Base-by-base conservation (phyloP, 2,888 invertebrate species). In the Deladenus siricidicola region DNA sequence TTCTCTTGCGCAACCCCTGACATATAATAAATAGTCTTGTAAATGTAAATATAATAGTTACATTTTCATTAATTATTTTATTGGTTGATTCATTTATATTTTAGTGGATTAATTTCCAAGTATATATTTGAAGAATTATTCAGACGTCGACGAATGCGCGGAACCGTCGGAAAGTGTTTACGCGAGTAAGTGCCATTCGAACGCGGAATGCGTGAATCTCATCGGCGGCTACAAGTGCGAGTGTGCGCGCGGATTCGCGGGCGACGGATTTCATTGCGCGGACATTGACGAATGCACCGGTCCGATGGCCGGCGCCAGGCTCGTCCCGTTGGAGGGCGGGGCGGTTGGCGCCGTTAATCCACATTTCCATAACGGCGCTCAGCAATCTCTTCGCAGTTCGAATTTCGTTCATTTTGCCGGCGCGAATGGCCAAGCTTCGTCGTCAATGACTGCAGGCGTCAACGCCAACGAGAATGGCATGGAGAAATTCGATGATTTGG, bases 261-360 rank as follows among this genome's bases (percentile, higher is more conserved):
- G 75, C 49, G 75, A 75, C 43, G 75, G 75, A 4, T 70, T 67
- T 66, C 63, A 62, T 62, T 75, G 74, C 44, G 14, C n/a, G 26
- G 78, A 77, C 49, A 67, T 77, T 43, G 71, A 77, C 56, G 77
- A 77, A 55, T 77, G 77, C 55, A 34, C 6, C 39, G 39, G 39
- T 10, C 39, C 39, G 39, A 34, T 34, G 39, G 14, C 8, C 39
- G 6, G 8, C 39, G 8, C 6, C 39, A 14, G 8, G 14, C 6
- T 10, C 39, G 39, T 34, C 6, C 39, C 8, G 6, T 6, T 10
- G 14, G 39, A 34, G 14, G 6, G 6, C 14, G 39, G 14, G 14
- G 39, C 6, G 6, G 14, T 34, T 34, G 39, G 6, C 14, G 39
- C 14, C 39, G 39, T 34, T 10, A 10, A 6, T 6, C 6, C 39